A percentile compares a stretch with the other conserved stretches of the same genome.
These are phyloP conservation scores for Procambarus virginalis DNA, from an alignment of 1,140 invertebrate species.

Conservation along the genomic window DNA sequence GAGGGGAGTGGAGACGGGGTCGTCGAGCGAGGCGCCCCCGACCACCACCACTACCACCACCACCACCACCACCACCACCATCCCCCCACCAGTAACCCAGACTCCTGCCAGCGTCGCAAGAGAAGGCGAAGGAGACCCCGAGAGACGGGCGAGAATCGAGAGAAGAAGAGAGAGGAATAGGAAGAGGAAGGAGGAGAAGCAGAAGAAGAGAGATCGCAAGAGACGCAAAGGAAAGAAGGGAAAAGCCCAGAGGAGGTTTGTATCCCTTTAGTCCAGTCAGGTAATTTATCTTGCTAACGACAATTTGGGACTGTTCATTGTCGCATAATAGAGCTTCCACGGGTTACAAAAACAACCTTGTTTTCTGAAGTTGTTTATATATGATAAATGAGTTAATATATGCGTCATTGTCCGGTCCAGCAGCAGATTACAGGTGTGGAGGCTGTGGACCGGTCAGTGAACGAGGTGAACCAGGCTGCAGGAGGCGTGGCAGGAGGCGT, in stretches of 20 bases:
- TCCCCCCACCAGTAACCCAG: too few relatives aligned
- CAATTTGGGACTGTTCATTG: too few relatives aligned
- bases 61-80: not conserved
- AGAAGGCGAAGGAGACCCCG: not conserved
- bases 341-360: too few relatives aligned
- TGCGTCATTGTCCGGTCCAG: not conserved
- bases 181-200: constrained; percentile 10
- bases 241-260: not conserved
- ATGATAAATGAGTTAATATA: too few relatives aligned
- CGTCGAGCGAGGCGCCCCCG: too few relatives aligned
- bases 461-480: not conserved
- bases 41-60: not conserved
- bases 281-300: too few relatives aligned
- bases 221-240: not conserved
- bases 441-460: not conserved
- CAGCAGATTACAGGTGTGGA: not conserved
- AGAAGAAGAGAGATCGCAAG: constrained; percentile 5
- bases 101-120: not conserved
- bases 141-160: not conserved
- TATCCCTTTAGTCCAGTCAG: not conserved
- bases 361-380: too few relatives aligned
- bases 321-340: too few relatives aligned
- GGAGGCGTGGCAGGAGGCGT: too few relatives aligned
- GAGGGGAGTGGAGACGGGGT: too few relatives aligned
- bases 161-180: constrained; percentile 10